Evolutionary conservation across 1,140 invertebrate genomes (phyloP).

Genomic region (Varroa destructor): DNA sequence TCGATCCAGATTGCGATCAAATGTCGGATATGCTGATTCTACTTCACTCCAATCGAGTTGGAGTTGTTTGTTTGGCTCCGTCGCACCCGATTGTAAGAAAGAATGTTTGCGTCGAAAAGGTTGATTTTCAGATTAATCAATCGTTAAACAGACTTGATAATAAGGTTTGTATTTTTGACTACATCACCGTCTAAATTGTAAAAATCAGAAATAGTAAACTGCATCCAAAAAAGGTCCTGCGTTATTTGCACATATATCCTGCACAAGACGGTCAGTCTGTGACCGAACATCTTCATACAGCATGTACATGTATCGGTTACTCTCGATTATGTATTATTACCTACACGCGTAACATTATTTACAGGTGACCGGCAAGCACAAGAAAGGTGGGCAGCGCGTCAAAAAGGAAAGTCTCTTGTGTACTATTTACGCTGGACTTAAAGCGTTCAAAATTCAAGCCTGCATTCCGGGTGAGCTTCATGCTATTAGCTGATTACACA

Average conservation of each 20-base stretch:
- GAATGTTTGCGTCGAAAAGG: not conserved
- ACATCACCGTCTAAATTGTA: too few relatives aligned
- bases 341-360: too few relatives aligned
- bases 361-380: constrained; percentile 29
- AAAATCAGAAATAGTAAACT: too few relatives aligned
- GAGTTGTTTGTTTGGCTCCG: constrained; percentile 24
- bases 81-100: constrained; percentile 26
- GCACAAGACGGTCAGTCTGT: too few relatives aligned
- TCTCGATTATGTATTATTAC: too few relatives aligned
- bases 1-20: not conserved
- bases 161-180: constrained; percentile 24
- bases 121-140: constrained; percentile 14
- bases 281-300: too few relatives aligned
- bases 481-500: too few relatives aligned
- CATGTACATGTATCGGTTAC: too few relatives aligned
- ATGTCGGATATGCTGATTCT: constrained; percentile 14
- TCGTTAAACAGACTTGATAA: constrained; percentile 27
- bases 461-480: constrained; percentile 10
- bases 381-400: constrained; percentile 31
- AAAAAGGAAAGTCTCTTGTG: constrained; percentile 26
- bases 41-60: constrained; percentile 23
- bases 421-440: not conserved
- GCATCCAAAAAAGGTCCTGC: too few relatives aligned
- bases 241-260: too few relatives aligned
- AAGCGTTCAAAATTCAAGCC: constrained; percentile 1